phyloP scores from a whole-genome alignment of 2,113 vertebrate genomes.

The Papio anubis region DNA sequence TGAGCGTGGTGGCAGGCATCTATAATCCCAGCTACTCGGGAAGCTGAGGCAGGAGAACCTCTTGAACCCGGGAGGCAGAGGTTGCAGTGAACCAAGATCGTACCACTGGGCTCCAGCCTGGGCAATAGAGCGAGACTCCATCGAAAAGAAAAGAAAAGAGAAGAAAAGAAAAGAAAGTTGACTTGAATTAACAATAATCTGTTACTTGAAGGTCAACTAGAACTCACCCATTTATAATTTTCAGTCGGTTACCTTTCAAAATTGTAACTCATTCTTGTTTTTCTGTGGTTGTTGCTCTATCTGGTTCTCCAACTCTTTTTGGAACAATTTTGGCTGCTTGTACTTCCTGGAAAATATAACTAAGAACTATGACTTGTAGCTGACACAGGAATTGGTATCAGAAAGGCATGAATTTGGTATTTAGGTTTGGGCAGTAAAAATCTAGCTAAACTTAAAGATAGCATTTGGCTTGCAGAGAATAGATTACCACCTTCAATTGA shows the following conservation, averaged over 20 bases:
- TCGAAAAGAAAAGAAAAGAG: too few species aligned
- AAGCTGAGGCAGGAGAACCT: too few species aligned
- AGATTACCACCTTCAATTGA: background rate
- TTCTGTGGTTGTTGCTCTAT: background rate
- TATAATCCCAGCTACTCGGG: too few species aligned
- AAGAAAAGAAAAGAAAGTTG: background rate
- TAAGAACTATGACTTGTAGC: background rate
- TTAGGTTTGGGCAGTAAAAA: background rate
- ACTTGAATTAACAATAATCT: background rate
- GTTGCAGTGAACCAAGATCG: too few species aligned
- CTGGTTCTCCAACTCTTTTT: background rate
- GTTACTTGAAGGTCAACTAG: background rate
- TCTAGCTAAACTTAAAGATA: background rate
- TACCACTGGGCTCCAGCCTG: too few species aligned
- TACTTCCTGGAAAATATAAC: background rate
- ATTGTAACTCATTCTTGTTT: constrained; percentile 1
- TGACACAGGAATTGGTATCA: background rate
- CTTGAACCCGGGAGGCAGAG: too few species aligned
- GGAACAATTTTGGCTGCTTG: background rate
- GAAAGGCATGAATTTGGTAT: background rate
- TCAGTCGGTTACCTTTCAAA: background rate
- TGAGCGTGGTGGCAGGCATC: too few species aligned
- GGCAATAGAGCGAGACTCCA: too few species aligned
- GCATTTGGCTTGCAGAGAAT: background rate
- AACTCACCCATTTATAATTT: background rate